phyloP scores from a whole-genome alignment of 2,797 vertebrate genomes.

The Enoplosus armatus region DNA sequence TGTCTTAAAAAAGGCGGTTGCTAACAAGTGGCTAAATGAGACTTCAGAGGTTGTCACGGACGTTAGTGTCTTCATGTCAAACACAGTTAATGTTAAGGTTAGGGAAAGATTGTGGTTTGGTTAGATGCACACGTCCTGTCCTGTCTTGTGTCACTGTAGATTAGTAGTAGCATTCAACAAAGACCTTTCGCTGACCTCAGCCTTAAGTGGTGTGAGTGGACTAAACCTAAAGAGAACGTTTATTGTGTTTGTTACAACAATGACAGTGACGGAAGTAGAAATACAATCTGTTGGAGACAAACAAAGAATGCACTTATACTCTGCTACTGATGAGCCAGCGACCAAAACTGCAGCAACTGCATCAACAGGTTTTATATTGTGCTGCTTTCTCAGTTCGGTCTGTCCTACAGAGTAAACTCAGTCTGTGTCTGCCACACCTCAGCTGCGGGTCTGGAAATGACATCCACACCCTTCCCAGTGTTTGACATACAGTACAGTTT shows the following conservation, averaged over 20 bases:
- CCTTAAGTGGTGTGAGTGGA: too few species aligned
- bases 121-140: neutral
- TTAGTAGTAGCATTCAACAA: neutral
- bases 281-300: too few species aligned
- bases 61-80: too few species aligned
- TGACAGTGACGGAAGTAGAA: too few species aligned
- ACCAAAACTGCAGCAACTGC: neutral
- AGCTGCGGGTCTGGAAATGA: slow-evolving; percentile 7
- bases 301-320: neutral
- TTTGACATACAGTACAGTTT: too few species aligned
- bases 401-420: neutral
- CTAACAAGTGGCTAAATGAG: too few species aligned
- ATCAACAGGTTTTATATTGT: neutral
- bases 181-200: neutral
- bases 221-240: too few species aligned
- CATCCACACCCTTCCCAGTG: slow-evolving; percentile 38
- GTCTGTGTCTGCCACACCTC: slow-evolving; percentile 14
- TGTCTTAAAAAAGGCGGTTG: too few species aligned
- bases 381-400: neutral
- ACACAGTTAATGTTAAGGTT: too few species aligned
- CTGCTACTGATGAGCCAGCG: neutral
- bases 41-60: too few species aligned
- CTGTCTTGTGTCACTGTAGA: neutral
- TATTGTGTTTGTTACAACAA: too few species aligned
- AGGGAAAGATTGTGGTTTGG: neutral